These are phyloP conservation scores for Drosophila merina DNA, from an alignment of 2,888 invertebrate genomes.

Conservation along the genomic window DNA sequence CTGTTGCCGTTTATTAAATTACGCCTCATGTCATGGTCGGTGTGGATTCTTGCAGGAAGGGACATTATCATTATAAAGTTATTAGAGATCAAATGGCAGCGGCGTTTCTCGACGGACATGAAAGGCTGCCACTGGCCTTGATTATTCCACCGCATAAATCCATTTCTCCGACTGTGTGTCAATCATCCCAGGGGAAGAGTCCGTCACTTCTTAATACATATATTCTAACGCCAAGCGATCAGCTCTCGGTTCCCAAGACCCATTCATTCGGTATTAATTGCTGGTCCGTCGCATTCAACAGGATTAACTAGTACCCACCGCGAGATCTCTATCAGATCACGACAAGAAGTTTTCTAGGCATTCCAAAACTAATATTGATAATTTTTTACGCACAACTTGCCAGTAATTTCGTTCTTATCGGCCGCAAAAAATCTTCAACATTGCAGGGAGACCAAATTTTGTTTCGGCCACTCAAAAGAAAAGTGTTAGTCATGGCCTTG, in stretches of 20 bases:
- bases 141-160: constrained; percentile 29
- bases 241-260: constrained; percentile 29
- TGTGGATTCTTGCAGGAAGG: constrained; percentile 52
- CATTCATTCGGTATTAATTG: constrained; percentile 78
- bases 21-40: constrained; percentile 56
- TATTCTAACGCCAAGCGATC: constrained; percentile 15
- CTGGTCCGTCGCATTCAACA: constrained; percentile 11
- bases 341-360: constrained; percentile 44
- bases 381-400: constrained; percentile 36
- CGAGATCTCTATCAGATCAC: constrained; percentile 39
- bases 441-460: constrained; percentile 62
- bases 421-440: constrained; percentile 74
- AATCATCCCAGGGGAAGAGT: constrained; percentile 11
- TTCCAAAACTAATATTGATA: constrained; percentile 52
- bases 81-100: constrained; percentile 65
- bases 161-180: constrained; percentile 9
- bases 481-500: constrained; percentile 81
- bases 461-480: constrained; percentile 61
- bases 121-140: constrained; percentile 14
- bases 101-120: constrained; percentile 23
- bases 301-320: constrained; percentile 20
- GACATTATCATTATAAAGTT: constrained; percentile 74
- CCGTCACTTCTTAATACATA: constrained; percentile 13
- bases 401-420: constrained; percentile 63
- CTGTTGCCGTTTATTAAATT: constrained; percentile 73